Base-by-base conservation (phyloP, 2,888 invertebrate genomes). In the Galeopsomyia nigrocyanea region DNA sequence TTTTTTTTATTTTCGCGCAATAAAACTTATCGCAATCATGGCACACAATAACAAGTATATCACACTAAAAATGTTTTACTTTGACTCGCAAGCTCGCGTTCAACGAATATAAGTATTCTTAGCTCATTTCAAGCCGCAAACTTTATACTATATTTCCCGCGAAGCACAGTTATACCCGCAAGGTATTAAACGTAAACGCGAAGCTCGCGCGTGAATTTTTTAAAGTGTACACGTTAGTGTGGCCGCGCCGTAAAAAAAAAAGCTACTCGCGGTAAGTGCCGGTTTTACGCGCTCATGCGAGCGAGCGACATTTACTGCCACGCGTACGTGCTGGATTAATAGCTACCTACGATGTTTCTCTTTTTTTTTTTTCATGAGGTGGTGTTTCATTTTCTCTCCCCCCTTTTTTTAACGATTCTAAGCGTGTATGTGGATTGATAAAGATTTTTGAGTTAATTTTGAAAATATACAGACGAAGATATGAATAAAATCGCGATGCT, bases 121-220 rank as follows among this genome's bases (percentile, higher is more conserved):
- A 39, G 5, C 39, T 39, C 39, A 39, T 39, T 39, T 39, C 39
- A 39, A 39, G 1, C 21, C 53, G 53, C 19, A 53, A 21, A 17
- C 53, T 53, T 53, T 39, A 39, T 39, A 21, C 53, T 19, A 22
- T n/a, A 22, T n/a, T 22, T 55, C 21, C 17, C 64, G n/a, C 21
- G 13, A 22, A 9, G 16, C 13, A 19, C 50, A 19, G 7, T 31
- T 49, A n/a, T n/a, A n/a, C 56, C 10, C 56, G 39, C n/a, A 17
- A 10, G 17, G 60, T 56, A 56, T 62, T 68, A 68, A 68, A 62
- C 55, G 55, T 62, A 62, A 68, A 62, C 49, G 39, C 49, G 46
- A 19, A 47, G 66, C 66, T 3, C 31, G 19, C 50, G 19, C 49
- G 55, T 26, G 51, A 69, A 63, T 56, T 57, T 39, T 69, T 49